Evolutionary conservation across 2,888 invertebrate genomes (phyloP).

Genomic region (Lasius platythorax): DNA sequence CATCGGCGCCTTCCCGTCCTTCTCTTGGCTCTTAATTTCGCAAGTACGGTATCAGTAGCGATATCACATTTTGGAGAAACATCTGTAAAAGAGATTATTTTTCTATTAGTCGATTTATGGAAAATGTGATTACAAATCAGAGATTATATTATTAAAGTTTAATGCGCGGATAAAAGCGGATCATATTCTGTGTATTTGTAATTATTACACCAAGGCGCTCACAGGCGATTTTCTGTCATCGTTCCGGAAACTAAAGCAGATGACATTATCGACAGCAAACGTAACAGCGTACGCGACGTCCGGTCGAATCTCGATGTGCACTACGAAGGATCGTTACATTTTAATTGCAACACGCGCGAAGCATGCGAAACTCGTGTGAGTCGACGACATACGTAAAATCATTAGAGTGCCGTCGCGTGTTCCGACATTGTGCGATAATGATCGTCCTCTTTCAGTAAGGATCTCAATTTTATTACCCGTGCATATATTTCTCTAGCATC

Average conservation of each 20-base stretch:
- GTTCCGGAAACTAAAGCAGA: slow-evolving; percentile 5
- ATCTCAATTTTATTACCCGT: slow-evolving; percentile 24
- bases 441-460: not conserved
- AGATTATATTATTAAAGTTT: not conserved
- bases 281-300: slow-evolving; percentile 10
- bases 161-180: not conserved
- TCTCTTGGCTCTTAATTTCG: not conserved
- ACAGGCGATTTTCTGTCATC: not conserved
- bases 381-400: slow-evolving; percentile 16
- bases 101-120: not conserved
- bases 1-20: not conserved
- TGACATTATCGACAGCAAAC: slow-evolving; percentile 22
- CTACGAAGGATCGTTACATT: not conserved
- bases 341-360: slow-evolving; percentile 31
- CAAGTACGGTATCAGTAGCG: no score
- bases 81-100: not conserved
- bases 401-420: not conserved
- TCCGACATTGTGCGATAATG: not conserved
- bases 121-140: not conserved
- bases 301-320: not conserved
- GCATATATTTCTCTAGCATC: not conserved
- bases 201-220: not conserved
- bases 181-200: not conserved
- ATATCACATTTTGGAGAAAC: not conserved
- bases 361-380: not conserved